Percentiles rank a stretch among this genome's conserved stretches.
Evolutionary conservation across 2,797 vertebrate species (phyloP).

Genomic region (Liasis olivaceus): DNA sequence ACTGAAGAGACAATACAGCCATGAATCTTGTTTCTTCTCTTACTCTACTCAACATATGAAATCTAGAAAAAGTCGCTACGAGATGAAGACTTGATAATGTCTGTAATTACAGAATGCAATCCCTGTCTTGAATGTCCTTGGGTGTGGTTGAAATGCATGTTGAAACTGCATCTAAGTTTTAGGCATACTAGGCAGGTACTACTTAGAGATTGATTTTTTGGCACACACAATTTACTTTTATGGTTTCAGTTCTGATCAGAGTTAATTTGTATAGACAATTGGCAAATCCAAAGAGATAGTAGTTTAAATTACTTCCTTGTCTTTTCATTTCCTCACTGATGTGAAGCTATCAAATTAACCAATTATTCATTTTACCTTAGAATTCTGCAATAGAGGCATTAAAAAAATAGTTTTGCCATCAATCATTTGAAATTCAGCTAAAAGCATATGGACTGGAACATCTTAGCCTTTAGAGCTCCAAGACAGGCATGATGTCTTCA

Average conservation of each 20-base stretch:
- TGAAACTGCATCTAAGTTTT: neutral
- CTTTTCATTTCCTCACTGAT: slow-evolving; percentile 4
- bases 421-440: slow-evolving; percentile 25
- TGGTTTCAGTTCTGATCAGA: rapidly evolving
- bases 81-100: slow-evolving; percentile 9
- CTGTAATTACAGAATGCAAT: slow-evolving; percentile 3
- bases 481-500: neutral
- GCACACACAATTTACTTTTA: neutral
- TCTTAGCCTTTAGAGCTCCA: neutral
- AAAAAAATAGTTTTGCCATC: slow-evolving; percentile 18
- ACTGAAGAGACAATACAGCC: neutral
- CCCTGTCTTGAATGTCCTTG: neutral
- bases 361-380: slow-evolving; percentile 22
- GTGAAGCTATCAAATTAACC: slow-evolving; percentile 31
- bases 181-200: neutral
- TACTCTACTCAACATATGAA: neutral
- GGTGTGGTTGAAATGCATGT: slow-evolving; percentile 9
- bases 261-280: slow-evolving; percentile 15
- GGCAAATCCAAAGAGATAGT: slow-evolving; percentile 5
- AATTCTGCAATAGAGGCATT: slow-evolving; percentile 28
- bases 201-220: neutral
- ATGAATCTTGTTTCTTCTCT: slow-evolving; percentile 17
- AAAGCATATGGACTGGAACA: slow-evolving; percentile 28
- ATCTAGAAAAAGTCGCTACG: slow-evolving; percentile 11
- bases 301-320: neutral